phyloP scores from a whole-genome alignment of 2,797 vertebrate species.

The Lepus townsendii region DNA sequence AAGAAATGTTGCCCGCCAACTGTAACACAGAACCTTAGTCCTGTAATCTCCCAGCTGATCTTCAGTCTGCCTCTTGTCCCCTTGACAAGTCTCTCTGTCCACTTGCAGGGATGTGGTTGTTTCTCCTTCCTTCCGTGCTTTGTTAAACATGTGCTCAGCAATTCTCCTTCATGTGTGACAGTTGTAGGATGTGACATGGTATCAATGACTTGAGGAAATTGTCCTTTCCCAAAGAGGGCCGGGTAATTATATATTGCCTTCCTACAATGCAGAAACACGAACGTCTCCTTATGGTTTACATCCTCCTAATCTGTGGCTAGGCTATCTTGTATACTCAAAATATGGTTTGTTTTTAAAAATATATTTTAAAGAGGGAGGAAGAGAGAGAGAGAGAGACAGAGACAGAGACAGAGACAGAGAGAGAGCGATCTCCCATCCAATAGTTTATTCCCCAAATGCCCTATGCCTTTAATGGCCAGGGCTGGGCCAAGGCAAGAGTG shows the following conservation, averaged over 20 bases:
- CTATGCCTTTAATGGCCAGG: too few relatives aligned
- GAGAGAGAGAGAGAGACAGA: too few relatives aligned
- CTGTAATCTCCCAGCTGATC: not conserved
- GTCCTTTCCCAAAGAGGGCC: not conserved
- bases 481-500: too few relatives aligned
- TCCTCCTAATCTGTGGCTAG: not conserved
- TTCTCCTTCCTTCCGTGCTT: not conserved
- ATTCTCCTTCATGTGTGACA: not conserved
- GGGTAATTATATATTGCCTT: slow-evolving; percentile 8
- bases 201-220: not conserved
- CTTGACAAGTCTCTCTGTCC: not conserved
- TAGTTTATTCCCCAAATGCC: too few relatives aligned
- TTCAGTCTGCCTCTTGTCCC: not conserved
- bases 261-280: not conserved
- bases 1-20: not conserved
- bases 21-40: not conserved
- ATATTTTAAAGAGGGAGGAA: too few relatives aligned
- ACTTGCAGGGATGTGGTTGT: not conserved
- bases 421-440: too few relatives aligned
- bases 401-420: too few relatives aligned
- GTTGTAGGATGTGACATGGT: not conserved
- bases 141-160: not conserved
- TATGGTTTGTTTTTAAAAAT: too few relatives aligned
- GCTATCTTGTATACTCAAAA: not conserved
- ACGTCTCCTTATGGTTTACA: not conserved